A percentile compares a stretch with the other conserved stretches of the same genome.
phyloP scores from a whole-genome alignment of 2,113 vertebrate species.

The Saguinus midas region DNA sequence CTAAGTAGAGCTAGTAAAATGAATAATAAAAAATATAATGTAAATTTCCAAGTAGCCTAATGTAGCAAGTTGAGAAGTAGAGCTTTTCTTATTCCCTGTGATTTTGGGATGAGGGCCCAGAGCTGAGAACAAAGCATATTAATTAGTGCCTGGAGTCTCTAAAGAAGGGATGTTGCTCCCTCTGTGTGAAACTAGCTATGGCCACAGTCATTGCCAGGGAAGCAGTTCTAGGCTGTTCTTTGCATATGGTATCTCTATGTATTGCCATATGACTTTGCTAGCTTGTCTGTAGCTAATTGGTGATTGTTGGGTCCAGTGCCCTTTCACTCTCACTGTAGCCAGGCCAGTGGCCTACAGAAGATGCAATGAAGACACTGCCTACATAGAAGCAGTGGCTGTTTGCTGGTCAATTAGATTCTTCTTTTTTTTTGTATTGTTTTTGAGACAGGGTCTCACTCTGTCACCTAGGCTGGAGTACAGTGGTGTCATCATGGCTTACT shows the following conservation, averaged over 20 bases:
- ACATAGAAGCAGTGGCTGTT: background rate
- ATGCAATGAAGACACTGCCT: background rate
- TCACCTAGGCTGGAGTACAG: too few relatives aligned
- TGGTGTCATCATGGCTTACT: too few relatives aligned
- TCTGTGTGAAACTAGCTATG: background rate
- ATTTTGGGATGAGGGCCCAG: background rate
- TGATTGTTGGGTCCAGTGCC: background rate
- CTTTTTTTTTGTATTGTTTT: background rate
- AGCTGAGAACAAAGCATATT: slow-evolving; percentile 4
- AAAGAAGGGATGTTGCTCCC: background rate
- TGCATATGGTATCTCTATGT: background rate
- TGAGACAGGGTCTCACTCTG: too few relatives aligned
- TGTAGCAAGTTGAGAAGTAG: background rate
- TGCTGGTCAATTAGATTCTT: background rate
- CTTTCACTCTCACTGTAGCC: background rate
- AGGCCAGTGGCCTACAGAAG: background rate
- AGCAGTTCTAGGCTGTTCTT: background rate
- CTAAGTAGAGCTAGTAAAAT: background rate
- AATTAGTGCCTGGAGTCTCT: background rate
- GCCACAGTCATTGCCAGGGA: background rate
- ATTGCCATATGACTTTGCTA: background rate
- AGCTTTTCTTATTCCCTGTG: background rate
- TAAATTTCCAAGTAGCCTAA: slow-evolving; percentile 30
- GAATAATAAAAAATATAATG: background rate
- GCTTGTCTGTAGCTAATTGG: background rate